Conservation (phyloP, 2,888 invertebrate species). For the Tinea semifulvella region DNA sequence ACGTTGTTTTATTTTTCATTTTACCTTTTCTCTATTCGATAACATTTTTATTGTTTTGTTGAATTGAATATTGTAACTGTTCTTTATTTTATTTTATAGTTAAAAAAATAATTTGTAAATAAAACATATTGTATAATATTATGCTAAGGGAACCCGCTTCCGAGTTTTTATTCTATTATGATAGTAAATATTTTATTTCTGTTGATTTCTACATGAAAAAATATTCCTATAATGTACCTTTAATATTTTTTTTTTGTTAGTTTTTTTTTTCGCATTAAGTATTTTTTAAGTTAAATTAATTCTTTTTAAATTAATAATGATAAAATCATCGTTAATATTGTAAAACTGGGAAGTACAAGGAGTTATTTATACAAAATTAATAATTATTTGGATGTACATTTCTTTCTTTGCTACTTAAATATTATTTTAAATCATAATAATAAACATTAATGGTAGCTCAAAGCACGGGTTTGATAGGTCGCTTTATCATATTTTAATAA, state of each 20-base stretch:
- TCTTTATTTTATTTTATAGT: conserved; percentile 26
- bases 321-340: conserved; percentile 33
- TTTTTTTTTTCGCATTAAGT: conserved; percentile 34
- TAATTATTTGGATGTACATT: conserved; percentile 23
- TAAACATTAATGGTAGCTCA: conserved; percentile 32
- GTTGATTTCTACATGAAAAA: conserved; percentile 45
- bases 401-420: conserved; percentile 36
- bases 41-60: conserved; percentile 14
- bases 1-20: no score
- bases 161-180: background rate
- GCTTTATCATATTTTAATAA: conserved; percentile 35
- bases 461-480: conserved; percentile 46
- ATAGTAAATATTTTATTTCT: conserved; percentile 25
- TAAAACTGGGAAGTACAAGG: conserved; percentile 39
- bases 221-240: conserved; percentile 63
- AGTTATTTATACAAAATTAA: conserved; percentile 37
- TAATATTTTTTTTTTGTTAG: conserved; percentile 37
- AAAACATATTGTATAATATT: background rate
- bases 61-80: conserved; percentile 11
- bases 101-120: conserved; percentile 29
- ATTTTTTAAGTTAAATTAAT: conserved; percentile 34
- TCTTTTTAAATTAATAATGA: conserved; percentile 32
- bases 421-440: no score
- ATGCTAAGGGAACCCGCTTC: background rate
- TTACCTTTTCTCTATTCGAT: conserved; percentile 13